phyloP scores from a whole-genome alignment of 2,113 vertebrate species.

The Silurus glanis region DNA sequence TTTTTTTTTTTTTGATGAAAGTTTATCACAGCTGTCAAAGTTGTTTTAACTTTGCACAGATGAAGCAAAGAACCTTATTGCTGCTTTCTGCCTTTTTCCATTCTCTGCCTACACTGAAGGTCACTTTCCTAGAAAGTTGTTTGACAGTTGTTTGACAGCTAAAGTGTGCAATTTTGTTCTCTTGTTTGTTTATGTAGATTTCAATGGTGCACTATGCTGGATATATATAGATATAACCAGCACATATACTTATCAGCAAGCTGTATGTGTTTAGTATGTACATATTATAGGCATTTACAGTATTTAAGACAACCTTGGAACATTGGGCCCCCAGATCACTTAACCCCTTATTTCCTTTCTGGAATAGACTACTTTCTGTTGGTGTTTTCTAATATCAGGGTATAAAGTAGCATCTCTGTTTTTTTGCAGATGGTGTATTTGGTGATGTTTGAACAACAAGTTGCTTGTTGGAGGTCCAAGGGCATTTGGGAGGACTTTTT shows the following conservation, averaged over 20 bases:
- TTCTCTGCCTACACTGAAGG: constrained; percentile 20
- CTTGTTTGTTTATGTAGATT: not conserved
- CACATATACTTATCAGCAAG: not conserved
- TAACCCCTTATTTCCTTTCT: no score
- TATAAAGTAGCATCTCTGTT: no score
- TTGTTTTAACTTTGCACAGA: not conserved
- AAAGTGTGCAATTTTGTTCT: constrained; percentile 23
- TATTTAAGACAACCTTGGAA: not conserved
- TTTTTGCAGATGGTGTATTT: no score
- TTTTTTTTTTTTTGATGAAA: not conserved
- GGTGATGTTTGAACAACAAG: no score
- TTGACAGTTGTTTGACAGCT: constrained; percentile 33
- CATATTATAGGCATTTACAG: not conserved
- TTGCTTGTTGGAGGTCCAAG: no score
- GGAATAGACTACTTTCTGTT: no score
- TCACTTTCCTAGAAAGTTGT: constrained; percentile 26
- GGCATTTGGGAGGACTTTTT: not conserved
- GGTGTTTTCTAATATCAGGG: no score
- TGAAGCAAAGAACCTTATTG: not conserved
- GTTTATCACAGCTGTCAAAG: not conserved
- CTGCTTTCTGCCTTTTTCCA: not conserved
- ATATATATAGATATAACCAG: not conserved
- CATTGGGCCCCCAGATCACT: no score
- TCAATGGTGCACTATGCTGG: not conserved
- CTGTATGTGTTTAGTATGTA: not conserved